These are phyloP conservation scores for Crenichthys baileyi DNA, from an alignment of 2,797 vertebrate genomes.

Conservation along the genomic window DNA sequence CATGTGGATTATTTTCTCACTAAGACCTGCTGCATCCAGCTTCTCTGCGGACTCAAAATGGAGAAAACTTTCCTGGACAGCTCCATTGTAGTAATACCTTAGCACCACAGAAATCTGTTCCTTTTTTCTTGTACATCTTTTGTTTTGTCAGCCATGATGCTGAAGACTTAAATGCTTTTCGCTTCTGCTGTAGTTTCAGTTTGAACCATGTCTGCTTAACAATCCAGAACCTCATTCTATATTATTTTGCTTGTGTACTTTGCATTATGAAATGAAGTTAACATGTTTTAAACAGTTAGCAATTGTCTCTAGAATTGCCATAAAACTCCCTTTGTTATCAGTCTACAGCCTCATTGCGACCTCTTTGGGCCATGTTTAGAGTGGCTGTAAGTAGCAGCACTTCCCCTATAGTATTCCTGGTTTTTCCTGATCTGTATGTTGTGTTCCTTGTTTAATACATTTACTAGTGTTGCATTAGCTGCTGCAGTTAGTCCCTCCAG, in stretches of 20 bases:
- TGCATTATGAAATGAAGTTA: not conserved
- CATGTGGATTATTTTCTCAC: too few species aligned
- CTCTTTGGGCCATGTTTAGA: not conserved
- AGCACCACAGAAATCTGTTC: not conserved
- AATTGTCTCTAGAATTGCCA: not conserved
- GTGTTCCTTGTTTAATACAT: slow-evolving; percentile 2
- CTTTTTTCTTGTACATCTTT: not conserved
- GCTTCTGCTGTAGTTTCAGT: not conserved
- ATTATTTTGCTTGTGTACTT: not conserved
- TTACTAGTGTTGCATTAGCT: slow-evolving; percentile 3
- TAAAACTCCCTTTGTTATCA: not conserved
- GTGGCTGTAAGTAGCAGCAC: not conserved
- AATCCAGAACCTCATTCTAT: not conserved
- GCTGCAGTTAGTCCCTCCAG: too few species aligned
- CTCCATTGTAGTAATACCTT: not conserved
- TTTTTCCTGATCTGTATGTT: not conserved
- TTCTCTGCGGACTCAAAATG: not conserved
- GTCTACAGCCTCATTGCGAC: not conserved
- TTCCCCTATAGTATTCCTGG: not conserved
- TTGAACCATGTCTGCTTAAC: not conserved
- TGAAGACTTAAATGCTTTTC: not conserved
- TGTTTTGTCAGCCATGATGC: not conserved
- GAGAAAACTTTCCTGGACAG: not conserved
- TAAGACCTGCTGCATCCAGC: too few species aligned
- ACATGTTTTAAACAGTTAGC: not conserved